These are phyloP conservation scores for Erpornis zantholeuca DNA, from an alignment of 2,113 vertebrate genomes.

Conservation along the genomic window DNA sequence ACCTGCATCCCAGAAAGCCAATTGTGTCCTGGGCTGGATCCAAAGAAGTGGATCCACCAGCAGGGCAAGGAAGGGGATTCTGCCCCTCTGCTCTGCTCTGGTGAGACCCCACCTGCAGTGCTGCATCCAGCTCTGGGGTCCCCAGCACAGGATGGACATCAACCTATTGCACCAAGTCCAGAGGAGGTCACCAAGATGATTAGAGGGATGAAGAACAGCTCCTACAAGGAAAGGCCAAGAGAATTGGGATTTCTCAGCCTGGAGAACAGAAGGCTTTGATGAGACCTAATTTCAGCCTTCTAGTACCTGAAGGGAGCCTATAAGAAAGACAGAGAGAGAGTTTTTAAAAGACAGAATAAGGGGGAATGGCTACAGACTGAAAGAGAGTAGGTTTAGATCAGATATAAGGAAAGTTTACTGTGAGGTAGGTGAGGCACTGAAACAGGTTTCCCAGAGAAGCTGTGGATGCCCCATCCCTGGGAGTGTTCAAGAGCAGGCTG, in stretches of 20 bases:
- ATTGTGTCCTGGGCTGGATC: accelerated
- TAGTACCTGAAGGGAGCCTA: neutral
- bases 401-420: neutral
- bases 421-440: neutral
- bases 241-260: neutral
- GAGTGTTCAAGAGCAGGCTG: neutral
- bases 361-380: neutral
- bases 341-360: neutral
- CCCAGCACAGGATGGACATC: neutral
- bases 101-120: neutral
- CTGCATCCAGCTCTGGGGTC: neutral
- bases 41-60: neutral
- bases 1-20: neutral
- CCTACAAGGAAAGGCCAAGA: neutral
- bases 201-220: neutral
- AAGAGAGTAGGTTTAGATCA: neutral
- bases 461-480: neutral
- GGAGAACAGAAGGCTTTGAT: neutral
- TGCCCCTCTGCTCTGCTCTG: neutral
- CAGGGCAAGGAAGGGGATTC: neutral
- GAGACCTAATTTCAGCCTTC: neutral
- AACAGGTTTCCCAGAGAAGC: neutral
- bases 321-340: neutral
- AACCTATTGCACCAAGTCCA: neutral
- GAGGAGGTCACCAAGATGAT: neutral